Conservation (phyloP, 1,140 invertebrate genomes). For the Lasioglossum baleicum region DNA sequence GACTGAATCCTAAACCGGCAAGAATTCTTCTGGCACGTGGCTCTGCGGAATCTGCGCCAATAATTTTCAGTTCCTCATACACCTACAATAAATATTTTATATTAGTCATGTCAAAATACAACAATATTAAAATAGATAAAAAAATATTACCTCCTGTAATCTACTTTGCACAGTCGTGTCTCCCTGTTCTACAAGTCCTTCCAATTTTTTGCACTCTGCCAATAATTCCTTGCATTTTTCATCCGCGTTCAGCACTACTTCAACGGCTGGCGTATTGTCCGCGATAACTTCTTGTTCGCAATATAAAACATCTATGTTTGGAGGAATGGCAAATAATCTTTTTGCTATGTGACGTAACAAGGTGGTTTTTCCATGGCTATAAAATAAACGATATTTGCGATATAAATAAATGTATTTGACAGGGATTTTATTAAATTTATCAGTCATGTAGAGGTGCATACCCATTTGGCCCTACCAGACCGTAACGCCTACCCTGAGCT, state of each 20-base stretch:
- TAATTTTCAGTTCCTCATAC: conserved; percentile 96
- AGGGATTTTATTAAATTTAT: background rate
- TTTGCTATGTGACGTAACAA: conserved; percentile 95
- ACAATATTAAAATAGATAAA: background rate
- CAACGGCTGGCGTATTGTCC: conserved; percentile 94
- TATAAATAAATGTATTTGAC: background rate
- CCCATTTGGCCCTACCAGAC: conserved; percentile 99
- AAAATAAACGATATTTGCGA: conserved; percentile 41
- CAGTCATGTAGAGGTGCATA: conserved; percentile 72
- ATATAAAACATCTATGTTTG: conserved; percentile 97
- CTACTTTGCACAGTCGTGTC: conserved; percentile 87
- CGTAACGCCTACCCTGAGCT: conserved; percentile 96
- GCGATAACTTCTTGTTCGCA: conserved; percentile 99
- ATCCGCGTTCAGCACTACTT: conserved; percentile 96
- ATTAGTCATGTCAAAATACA: conserved; percentile 10
- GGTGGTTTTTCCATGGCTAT: conserved; percentile 98
- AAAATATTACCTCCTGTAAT: conserved; percentile 87
- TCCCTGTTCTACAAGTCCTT: conserved; percentile 85
- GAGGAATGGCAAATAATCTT: conserved; percentile 94
- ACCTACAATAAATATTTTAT: conserved; percentile 81
- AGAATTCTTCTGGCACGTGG: conserved; percentile 96
- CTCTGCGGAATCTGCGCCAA: conserved; percentile 98
- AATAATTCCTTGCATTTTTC: conserved; percentile 91
- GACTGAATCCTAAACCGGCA: conserved; percentile 97
- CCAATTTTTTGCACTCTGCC: conserved; percentile 91